These are phyloP conservation scores for Aplysia californica DNA, from an alignment of 1,140 invertebrate species.

Conservation along the genomic window DNA sequence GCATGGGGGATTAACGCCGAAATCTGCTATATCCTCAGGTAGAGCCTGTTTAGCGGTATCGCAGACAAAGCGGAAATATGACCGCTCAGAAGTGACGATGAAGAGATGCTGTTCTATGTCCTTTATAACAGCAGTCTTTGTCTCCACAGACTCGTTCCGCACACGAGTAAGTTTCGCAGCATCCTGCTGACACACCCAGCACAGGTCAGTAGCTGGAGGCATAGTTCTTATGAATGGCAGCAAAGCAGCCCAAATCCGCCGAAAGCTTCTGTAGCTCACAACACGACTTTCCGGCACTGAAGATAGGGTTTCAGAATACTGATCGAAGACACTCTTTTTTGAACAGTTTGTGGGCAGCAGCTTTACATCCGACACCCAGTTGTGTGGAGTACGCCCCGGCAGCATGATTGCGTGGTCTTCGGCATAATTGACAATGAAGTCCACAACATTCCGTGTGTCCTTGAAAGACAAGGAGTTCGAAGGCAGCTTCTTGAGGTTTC, in stretches of 20 bases:
- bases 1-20: neutral
- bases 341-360: constrained; percentile 5
- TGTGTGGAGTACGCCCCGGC: neutral
- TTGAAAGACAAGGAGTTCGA: neutral
- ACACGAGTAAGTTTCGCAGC: neutral
- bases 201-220: constrained; percentile 14
- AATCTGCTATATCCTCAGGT: neutral
- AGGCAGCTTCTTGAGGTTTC: neutral
- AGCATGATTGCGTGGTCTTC: neutral
- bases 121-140: neutral
- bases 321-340: neutral
- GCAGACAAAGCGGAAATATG: neutral
- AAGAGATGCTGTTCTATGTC: neutral
- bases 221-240: constrained; percentile 7
- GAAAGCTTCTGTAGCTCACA: neutral
- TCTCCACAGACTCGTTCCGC: neutral
- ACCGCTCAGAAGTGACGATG: neutral
- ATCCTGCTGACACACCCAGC: constrained; percentile 23
- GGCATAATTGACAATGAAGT: constrained; percentile 14
- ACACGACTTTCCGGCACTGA: neutral
- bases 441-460: neutral
- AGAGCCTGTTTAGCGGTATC: neutral
- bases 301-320: neutral
- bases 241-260: constrained; percentile 3
- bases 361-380: neutral